A percentile compares a stretch with the other conserved stretches of the same genome.
These are phyloP conservation scores for Cryptocephalus primarius DNA, from an alignment of 2,888 invertebrate species.

Conservation along the genomic window DNA sequence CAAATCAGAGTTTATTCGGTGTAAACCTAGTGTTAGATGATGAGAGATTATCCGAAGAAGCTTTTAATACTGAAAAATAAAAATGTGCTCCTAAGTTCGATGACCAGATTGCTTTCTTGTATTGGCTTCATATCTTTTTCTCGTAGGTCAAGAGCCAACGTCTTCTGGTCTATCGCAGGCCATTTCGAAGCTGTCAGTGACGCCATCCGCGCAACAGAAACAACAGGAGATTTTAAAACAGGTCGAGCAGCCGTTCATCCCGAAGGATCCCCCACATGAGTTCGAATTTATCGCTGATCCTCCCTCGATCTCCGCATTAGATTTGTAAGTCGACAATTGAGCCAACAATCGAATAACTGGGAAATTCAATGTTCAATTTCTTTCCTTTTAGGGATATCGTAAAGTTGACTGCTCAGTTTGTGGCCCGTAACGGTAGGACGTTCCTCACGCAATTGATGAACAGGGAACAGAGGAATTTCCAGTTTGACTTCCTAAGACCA, in stretches of 20 bases:
- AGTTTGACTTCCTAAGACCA: slow-evolving; percentile 96
- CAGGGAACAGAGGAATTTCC: slow-evolving; percentile 93
- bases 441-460: slow-evolving; percentile 98
- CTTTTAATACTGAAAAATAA: no score
- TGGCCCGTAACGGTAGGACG: slow-evolving; percentile 94
- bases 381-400: slow-evolving; percentile 71
- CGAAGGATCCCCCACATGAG: slow-evolving; percentile 83
- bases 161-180: slow-evolving; percentile 36
- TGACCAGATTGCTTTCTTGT: no score
- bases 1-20: slow-evolving; percentile 31
- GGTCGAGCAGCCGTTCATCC: slow-evolving; percentile 76
- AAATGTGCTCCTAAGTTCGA: no score
- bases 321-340: slow-evolving; percentile 57
- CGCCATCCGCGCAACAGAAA: slow-evolving; percentile 69
- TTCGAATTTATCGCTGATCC: slow-evolving; percentile 96
- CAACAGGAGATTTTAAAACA: slow-evolving; percentile 82
- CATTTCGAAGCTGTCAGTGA: slow-evolving; percentile 49
- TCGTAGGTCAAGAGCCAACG: slow-evolving; percentile 35
- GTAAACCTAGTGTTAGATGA: no score
- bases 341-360: background rate
- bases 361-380: background rate
- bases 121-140: slow-evolving; percentile 9
- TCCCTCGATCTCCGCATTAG: slow-evolving; percentile 94
- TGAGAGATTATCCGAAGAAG: no score
- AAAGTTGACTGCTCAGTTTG: slow-evolving; percentile 96